Evolutionary conservation across 2,797 vertebrate species (phyloP).

Genomic region (Phrynocephalus guinanensis): DNA sequence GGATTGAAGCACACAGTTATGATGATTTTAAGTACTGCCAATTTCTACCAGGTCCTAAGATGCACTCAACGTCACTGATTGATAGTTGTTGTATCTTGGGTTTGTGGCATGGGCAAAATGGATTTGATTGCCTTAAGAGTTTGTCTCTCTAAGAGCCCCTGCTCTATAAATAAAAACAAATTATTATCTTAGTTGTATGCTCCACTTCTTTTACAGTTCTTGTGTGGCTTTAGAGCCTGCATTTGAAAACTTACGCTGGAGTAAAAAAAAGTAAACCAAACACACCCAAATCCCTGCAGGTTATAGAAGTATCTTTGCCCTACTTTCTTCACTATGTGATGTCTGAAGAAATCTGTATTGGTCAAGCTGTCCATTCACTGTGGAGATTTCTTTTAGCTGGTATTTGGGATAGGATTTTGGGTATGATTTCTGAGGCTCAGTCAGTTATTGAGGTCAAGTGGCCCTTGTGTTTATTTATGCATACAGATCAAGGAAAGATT

Average conservation of each 20-base stretch:
- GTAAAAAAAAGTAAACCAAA: background rate
- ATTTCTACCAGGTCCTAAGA: background rate
- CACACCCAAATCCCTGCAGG: constrained; percentile 2
- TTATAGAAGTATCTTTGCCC: constrained; percentile 25
- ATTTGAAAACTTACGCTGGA: constrained; percentile 19
- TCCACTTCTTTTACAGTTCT: constrained; percentile 44
- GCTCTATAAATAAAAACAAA: constrained; percentile 46
- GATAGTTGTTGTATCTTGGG: background rate
- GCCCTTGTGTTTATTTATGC: background rate
- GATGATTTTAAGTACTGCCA: background rate
- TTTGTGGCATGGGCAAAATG: background rate
- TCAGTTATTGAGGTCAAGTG: background rate
- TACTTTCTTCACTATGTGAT: constrained; percentile 8
- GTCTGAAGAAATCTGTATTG: background rate
- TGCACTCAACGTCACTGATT: background rate
- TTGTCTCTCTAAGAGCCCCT: constrained; percentile 5
- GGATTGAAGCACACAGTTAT: background rate
- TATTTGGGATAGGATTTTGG: background rate
- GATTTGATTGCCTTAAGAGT: constrained; percentile 2
- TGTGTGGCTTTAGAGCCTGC: constrained; percentile 25
- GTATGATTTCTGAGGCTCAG: background rate
- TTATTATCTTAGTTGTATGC: constrained; percentile 35
- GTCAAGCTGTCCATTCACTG: background rate
- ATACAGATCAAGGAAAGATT: background rate
- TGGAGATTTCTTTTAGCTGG: background rate